Percentiles rank a stretch among this genome's conserved stretches.
Conservation (phyloP, 1,140 invertebrate species). For the Bombus superbus region DNA sequence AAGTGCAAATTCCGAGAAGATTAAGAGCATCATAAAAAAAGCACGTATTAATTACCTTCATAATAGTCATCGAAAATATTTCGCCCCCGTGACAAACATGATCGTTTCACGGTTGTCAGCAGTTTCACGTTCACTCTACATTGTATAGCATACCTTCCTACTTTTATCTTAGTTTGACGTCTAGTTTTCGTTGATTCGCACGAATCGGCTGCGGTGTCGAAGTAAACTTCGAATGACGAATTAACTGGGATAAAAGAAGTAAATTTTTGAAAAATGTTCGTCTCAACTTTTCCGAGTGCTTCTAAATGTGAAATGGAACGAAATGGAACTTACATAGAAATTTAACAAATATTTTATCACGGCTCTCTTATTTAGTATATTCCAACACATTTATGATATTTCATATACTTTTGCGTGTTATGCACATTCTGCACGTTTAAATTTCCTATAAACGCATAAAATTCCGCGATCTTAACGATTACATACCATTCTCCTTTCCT, state of each 20-base stretch:
- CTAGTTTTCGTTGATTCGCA: conserved; percentile 5
- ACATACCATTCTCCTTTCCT: conserved; percentile 57
- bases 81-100: not conserved
- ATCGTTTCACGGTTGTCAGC: not conserved
- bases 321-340: too few relatives aligned
- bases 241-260: conserved; percentile 35
- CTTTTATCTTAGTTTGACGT: conserved; percentile 25
- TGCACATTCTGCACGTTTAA: too few relatives aligned
- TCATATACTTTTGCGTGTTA: too few relatives aligned
- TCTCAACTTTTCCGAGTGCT: too few relatives aligned
- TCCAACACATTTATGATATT: too few relatives aligned
- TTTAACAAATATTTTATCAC: too few relatives aligned
- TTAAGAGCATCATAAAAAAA: too few relatives aligned
- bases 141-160: conserved; percentile 37
- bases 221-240: conserved; percentile 48
- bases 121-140: conserved; percentile 50
- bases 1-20: too few relatives aligned
- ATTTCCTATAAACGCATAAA: too few relatives aligned
- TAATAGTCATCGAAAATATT: not conserved
- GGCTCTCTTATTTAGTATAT: too few relatives aligned
- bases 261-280: not conserved
- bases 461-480: too few relatives aligned
- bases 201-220: conserved; percentile 49
- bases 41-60: not conserved
- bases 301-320: too few relatives aligned